Evolutionary conservation across 2,797 vertebrate species (phyloP).

Genomic region (Anas flavirostris): DNA sequence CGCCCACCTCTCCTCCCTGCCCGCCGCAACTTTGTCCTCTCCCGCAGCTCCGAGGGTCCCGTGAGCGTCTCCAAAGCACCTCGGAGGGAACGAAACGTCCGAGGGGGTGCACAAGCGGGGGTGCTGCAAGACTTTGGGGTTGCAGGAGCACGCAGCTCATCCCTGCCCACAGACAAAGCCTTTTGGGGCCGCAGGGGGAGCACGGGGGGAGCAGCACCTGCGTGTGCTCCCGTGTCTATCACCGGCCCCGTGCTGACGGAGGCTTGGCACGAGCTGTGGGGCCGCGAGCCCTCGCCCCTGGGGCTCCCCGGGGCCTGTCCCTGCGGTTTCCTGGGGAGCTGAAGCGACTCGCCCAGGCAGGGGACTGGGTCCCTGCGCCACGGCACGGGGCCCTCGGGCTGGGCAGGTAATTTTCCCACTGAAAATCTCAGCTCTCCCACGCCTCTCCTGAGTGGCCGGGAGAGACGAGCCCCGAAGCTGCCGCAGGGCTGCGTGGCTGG

Average conservation of each 20-base stretch:
- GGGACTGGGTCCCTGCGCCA: too few relatives aligned
- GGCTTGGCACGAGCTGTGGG: background rate
- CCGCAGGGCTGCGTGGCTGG: background rate
- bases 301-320: too few relatives aligned
- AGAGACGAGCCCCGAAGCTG: background rate
- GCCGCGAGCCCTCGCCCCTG: too few relatives aligned
- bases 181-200: background rate
- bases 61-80: background rate
- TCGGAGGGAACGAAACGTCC: background rate
- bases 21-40: conserved; percentile 22
- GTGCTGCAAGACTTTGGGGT: background rate
- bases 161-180: background rate
- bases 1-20: fast-evolving
- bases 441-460: background rate
- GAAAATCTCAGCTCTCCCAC: background rate
- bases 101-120: fast-evolving
- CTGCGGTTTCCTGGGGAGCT: too few relatives aligned
- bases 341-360: background rate
- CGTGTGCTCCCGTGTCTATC: fast-evolving
- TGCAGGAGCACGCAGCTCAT: fast-evolving
- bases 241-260: background rate
- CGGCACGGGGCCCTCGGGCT: background rate
- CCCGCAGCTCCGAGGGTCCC: background rate
- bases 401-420: background rate
- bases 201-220: background rate